Evolutionary conservation across 1,140 invertebrate species (phyloP), one percentile per base, ranked within the genome.

Genomic region (Acromyrmex heyeri): DNA sequence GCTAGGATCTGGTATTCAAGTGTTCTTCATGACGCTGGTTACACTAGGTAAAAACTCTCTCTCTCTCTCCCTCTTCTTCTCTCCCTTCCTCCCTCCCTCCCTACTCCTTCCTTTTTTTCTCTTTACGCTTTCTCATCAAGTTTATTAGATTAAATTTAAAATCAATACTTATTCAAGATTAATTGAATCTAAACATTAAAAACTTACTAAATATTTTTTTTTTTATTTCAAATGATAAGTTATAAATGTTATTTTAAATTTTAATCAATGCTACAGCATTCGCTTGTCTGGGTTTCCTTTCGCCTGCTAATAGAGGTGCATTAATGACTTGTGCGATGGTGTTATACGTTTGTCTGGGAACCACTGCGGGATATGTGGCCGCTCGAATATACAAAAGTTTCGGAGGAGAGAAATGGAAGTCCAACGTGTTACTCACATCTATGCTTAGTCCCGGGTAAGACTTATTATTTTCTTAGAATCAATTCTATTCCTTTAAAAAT

Each of bases 311-410:
- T 95, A 97, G 99, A 94, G 99, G 99, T 18, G 98, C 99, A 10
- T 94, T 99, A 57, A 99, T 99, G 99, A 99, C 99, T 5, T 99
- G 99, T 95, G 98, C 99, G 21, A 97, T 99, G 96, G 98, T 99
- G 1, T 96, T 99, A 57, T 99, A 98, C 95, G 99, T 99, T 1
- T 97, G 99, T 83, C 96, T 99, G 18, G 99, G 99, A 48, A 99
- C 98, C 2, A 98, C 98, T 30, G 99, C 99, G 85, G 99, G 99
- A 10, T 99, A 99, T 95, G 97, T 99, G 34, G 99, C 99, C 67
- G 98, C 99, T 7, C 96, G 99, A 90, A 97, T 99, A 88, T 99
- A 99, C 95, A 99, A 99, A 96, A 99, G 98, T 95, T 99, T 99
- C 95, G 98, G 99, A 18, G 99, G 99, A 18, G 97, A 99, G 91